Base-by-base conservation (phyloP, 1,140 invertebrate genomes). In the Metopolophium dirhodum region DNA sequence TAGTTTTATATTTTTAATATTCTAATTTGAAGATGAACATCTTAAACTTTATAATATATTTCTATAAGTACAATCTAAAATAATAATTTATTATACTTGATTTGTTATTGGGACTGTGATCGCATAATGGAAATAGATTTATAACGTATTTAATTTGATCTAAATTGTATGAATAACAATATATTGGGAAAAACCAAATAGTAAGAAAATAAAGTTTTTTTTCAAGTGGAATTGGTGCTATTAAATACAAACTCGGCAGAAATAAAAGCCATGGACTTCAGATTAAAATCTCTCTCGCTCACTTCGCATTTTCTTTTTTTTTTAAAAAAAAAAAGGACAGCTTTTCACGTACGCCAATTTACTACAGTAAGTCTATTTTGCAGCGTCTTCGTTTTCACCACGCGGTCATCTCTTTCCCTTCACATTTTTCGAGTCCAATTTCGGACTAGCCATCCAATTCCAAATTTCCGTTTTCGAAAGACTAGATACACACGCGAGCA, bases 271-370 rank as follows among this genome's bases (percentile, higher is more conserved):
- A 45, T 41, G 37, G 37, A 54, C 47, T 51, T 88, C 47, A 89
- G 88, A 61, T 61, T 90, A 90, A 90, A 90, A 90, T 90, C 54
- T 30, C 26, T 45, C 54, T 68, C 54, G 26, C 54, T 37, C 47
- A 54, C 30, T 89, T 57, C 51, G 23, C 49, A 51, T 89, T 54
- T 54, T 89, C 20, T 35, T 89, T 87, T 87, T 20, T n/a, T 88
- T 88, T 88, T 90, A 1, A 7, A 45, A 45, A 89, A 57, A 89
- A 61, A 61, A 61, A 90, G 14, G 57, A 90, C 89, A 45, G 89
- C 37, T 90, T 90, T 90, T 90, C 88, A 61, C 88, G 88, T 61
- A 90, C 88, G 23, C 88, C 88, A 90, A 90, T 90, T 61, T 90
- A 90, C 37, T 61, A 57, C 37, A 30, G 88, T 51, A 88, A 51